phyloP scores from a whole-genome alignment of 1,140 invertebrate species.

The Ceratina japonica region DNA sequence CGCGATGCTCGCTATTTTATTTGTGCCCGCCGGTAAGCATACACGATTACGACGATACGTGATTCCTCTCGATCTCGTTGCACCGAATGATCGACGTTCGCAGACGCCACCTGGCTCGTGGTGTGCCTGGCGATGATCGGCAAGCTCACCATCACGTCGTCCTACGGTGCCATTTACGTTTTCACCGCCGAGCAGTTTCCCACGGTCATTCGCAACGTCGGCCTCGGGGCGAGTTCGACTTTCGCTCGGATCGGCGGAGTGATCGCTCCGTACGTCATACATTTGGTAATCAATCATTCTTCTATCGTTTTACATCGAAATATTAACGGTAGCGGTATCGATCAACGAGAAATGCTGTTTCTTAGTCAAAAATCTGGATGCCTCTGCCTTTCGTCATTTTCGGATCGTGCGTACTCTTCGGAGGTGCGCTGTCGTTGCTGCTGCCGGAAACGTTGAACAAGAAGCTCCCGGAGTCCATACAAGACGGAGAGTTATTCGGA shows the following conservation, averaged over 20 bases:
- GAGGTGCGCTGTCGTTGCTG: slow-evolving; percentile 84
- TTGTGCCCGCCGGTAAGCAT: slow-evolving; percentile 82
- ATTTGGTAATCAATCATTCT: slow-evolving; percentile 77
- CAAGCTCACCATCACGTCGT: slow-evolving; percentile 90
- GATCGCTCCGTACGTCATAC: slow-evolving; percentile 86
- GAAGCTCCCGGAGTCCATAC: slow-evolving; percentile 87
- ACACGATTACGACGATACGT: background rate
- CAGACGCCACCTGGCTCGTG: slow-evolving; percentile 82
- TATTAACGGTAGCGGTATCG: background rate
- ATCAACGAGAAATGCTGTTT: slow-evolving; percentile 19
- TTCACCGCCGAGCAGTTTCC: slow-evolving; percentile 92
- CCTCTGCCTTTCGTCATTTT: slow-evolving; percentile 87
- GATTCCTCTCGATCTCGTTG: background rate
- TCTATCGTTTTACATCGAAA: background rate
- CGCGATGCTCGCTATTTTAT: slow-evolving; percentile 81
- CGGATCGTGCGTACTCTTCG: slow-evolving; percentile 83
- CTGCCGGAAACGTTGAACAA: slow-evolving; percentile 89
- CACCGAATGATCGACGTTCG: slow-evolving; percentile 53
- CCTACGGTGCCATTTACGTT: slow-evolving; percentile 89
- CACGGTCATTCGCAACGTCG: slow-evolving; percentile 89
- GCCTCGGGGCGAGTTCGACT: slow-evolving; percentile 88
- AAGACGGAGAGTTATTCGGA: slow-evolving; percentile 86
- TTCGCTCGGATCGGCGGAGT: slow-evolving; percentile 89
- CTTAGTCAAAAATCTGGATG: slow-evolving; percentile 81
- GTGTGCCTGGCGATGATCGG: slow-evolving; percentile 88